Base-by-base conservation (phyloP, 2,113 vertebrate species). In the Nymphicus hollandicus region DNA sequence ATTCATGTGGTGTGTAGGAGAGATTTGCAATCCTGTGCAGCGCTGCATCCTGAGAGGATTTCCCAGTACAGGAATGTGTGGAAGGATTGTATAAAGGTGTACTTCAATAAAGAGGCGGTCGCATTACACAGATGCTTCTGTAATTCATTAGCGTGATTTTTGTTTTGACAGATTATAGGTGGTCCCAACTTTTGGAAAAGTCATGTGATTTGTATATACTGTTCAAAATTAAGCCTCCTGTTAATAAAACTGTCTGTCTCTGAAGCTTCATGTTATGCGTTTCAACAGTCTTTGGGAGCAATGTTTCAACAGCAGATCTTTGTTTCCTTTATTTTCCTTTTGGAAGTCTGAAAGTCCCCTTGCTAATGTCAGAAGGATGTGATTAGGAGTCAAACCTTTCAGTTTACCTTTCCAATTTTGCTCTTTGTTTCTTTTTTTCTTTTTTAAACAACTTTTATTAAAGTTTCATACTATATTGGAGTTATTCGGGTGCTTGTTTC, bases 231-330 rank as follows among this genome's bases (percentile, higher is more conserved):
- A 97, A 98, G 98, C 97, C 97, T 98, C 98, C 98, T 98, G 98
- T 98, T 98, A 99, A 99, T 99, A 99, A 99, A 99, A 98, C 98
- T 98, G 98, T 97, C 98, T 98, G 98, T 98, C 98, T 98, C 94
- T 97, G 97, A 98, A 98, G 95, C 97, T 95, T 96, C 85, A 97
- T 98, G 90, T 97, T 96, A 96, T 44, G 96, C 96, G 94, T 96
- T 97, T 98, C 96, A 97, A 97, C 89, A 90, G 95, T 97, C 86
- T 96, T 97, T 96, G 93, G 95, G 94, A 96, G 81, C 97, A 91
- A 97, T 95, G 93, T 97, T 97, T 97, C 93, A 98, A 97, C 94
- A 94, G 88, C 91, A 97, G 95, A 91, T 94, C 53, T 88, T 86
- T 95, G 84, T 93, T 95, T 80, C 11, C 46, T 86, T 70, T 53